Evolutionary conservation across 2,797 vertebrate genomes (phyloP), one percentile per base, ranked within the genome.

Genomic region (Enteromius paludinosus): DNA sequence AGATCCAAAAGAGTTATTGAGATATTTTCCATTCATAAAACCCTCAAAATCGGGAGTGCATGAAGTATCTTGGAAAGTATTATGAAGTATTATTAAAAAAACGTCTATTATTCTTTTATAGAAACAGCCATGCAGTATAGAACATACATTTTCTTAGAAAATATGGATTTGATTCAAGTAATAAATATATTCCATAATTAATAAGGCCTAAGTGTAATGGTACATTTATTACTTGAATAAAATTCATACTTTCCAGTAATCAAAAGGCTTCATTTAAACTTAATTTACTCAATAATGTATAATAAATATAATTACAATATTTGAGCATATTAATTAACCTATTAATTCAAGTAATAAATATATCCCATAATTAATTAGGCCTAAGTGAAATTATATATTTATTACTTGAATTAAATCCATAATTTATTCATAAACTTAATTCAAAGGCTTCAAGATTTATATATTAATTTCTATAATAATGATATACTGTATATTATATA

Each of bases 21-120:
- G 23, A 23, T 47, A n/a, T 62, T 80, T 25, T 56, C 20, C 33
- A 69, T 56, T 69, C 49, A 79, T 43, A 35, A 81, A 62, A 62
- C 0, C 49, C 41, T 59, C 3, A 2, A 70, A 28, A 28, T 33
- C 0, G 5, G 6, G 9, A 20, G 20, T 14, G 15, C 2, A 30
- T 43, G 23, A 3, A 20, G 20, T 17, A 25, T 78, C 23, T 25
- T 11, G 20, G 49, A 74, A 56, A 38, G 41, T 43, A 43, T 43
- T 43, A 43, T 43, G 41, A 43, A 43, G 41, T 43, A 43, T 43
- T 43, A 43, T 43, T 43, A 3, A 43, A 43, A 43, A 74, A 56
- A 23, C 33, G 20, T 33, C 17, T 33, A 11, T 33, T 10, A 5
- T 30, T 8, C 45, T 35, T 70, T 20, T 28, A 52, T 7, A 35